phyloP scores from a whole-genome alignment of 2,797 vertebrate genomes.

The Semotilus atromaculatus region DNA sequence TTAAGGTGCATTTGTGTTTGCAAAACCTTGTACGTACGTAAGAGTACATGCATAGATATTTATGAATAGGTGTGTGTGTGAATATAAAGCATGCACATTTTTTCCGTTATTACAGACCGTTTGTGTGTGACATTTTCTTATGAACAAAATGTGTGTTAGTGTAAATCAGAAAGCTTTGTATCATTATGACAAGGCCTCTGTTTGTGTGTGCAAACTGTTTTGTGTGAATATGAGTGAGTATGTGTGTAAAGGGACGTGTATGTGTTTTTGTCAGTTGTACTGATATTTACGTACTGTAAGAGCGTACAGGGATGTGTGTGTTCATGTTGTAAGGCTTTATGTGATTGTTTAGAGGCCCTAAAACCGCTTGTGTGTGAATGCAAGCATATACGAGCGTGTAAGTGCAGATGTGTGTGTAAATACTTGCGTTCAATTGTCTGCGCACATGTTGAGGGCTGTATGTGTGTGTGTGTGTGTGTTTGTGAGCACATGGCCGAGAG shows the following conservation, averaged over 20 bases:
- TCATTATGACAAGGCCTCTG: not conserved
- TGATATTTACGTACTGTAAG: not conserved
- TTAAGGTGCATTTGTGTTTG: conserved; percentile 1
- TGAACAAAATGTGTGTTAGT: not conserved
- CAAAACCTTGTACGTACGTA: not conserved
- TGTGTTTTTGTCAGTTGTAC: not conserved
- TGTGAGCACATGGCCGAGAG: conserved; percentile 20
- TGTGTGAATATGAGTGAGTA: not conserved
- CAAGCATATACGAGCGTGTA: not conserved
- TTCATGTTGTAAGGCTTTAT: not conserved
- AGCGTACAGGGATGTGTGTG: not conserved
- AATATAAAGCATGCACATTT: not conserved
- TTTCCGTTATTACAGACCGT: not conserved
- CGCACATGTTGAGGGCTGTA: conserved; percentile 3
- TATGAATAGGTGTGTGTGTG: not conserved
- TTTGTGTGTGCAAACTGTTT: not conserved
- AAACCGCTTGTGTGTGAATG: not conserved
- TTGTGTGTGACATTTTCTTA: not conserved
- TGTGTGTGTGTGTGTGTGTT: not conserved
- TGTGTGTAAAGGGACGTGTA: not conserved
- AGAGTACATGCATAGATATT: not conserved
- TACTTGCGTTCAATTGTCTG: not conserved
- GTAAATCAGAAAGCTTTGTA: conserved; percentile 1
- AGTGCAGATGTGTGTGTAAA: not conserved
- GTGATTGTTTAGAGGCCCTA: not conserved